Evolutionary conservation across 2,888 invertebrate genomes (phyloP), one percentile per base, ranked within the genome.

Genomic region (Phragmatobia fuliginosa): DNA sequence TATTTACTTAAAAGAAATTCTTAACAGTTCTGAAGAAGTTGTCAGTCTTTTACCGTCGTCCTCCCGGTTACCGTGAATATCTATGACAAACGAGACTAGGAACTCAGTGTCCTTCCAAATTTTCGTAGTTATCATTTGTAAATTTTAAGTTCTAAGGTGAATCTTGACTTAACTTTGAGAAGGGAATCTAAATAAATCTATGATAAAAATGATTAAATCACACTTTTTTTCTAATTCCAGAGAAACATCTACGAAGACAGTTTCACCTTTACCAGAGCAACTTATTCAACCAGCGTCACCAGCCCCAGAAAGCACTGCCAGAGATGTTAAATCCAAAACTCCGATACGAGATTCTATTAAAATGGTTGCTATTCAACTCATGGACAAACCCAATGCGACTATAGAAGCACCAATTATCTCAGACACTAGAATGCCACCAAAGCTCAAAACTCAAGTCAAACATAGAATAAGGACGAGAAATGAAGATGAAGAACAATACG

Each of bases 341-440:
- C 93, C 95, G 11, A 93, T 96, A 70, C 94, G 96, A 64, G 96
- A 96, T 66, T 96, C 96, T 0, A 95, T 96, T 59, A 95, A 96
- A 88, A 93, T 95, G 83, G 95, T 96, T 18, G 94, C 96, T 2
- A 96, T 93, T 74, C 96, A 96, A 87, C 86, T 96, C 16, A 89
- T 96, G 62, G 95, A 96, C 11, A 92, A 94, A 83, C 92, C 85
- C 6, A 94, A 92, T 69, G 79, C 87, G 31, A 88, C 93, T 2
- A 81, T 80, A 2, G 88, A 90, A 67, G 82, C 91, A 38, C 92
- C 95, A 49, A 89, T 96, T 33, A 92, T 95, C 16, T 87, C 95
- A 11, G 97, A 97, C 79, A 95, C 95, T 0, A 94, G 96, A 89
- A 96, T 96, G 75, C 96, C 96, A 31, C 96, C 96, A 8, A 96